Conservation (phyloP, 2,888 invertebrate species). For the Empis livida region DNA sequence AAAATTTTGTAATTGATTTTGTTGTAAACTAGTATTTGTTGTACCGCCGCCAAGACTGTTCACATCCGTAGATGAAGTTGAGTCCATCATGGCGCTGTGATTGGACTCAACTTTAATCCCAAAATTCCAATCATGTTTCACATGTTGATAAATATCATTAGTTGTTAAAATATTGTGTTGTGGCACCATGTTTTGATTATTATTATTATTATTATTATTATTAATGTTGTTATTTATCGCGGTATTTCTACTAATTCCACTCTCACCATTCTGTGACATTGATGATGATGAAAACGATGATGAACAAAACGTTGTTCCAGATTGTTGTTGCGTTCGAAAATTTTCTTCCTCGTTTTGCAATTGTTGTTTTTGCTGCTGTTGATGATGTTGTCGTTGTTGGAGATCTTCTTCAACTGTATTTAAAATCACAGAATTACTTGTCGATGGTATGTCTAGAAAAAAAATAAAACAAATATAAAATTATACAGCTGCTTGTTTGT, state of each 20-base stretch:
- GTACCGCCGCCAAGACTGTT: neutral
- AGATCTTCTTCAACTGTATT: conserved; percentile 7
- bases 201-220: neutral
- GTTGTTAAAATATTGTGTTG: neutral
- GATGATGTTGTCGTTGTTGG: conserved; percentile 4
- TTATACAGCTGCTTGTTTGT: no score
- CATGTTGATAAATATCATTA: conserved; percentile 27
- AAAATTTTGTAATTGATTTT: conserved; percentile 1
- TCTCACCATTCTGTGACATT: no score
- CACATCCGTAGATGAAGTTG: conserved; percentile 5
- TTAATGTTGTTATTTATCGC: neutral
- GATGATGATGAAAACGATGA: neutral
- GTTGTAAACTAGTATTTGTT: neutral
- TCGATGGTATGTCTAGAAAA: conserved; percentile 19
- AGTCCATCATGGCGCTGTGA: conserved; percentile 5
- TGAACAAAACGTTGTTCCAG: neutral
- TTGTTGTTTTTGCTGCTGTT: neutral
- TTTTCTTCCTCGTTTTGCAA: conserved; percentile 6
- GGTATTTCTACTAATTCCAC: neutral
- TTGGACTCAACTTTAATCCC: conserved; percentile 17
- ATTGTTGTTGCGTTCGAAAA: conserved; percentile 8
- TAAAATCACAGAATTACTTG: conserved; percentile 16
- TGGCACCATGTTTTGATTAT: neutral
- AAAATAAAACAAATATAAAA: no score
- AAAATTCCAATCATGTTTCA: conserved; percentile 35